Percentiles rank a stretch among this genome's conserved stretches.
Conservation (phyloP, 2,888 invertebrate species). For the Trichopria drosophilae region DNA sequence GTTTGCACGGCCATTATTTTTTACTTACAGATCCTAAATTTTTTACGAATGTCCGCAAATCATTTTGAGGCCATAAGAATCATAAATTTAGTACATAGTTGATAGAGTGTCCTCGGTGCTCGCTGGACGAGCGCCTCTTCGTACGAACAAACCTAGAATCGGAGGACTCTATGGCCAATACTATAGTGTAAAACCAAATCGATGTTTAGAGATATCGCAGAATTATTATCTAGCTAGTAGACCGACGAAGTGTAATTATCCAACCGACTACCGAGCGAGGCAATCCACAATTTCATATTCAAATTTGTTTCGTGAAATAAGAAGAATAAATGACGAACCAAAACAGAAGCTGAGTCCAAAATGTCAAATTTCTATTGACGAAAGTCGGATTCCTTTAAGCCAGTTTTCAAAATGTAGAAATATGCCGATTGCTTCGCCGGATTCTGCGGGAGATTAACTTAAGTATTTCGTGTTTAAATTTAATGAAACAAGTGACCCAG, state of each 20-base stretch:
- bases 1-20: constrained; percentile 6
- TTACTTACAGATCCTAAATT: too few relatives aligned
- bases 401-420: constrained; percentile 9
- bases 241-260: too few relatives aligned
- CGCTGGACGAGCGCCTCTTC: constrained; percentile 50
- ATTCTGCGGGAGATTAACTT: too few relatives aligned
- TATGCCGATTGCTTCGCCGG: constrained; percentile 10
- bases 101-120: constrained; percentile 40
- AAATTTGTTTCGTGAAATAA: too few relatives aligned
- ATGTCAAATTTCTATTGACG: too few relatives aligned
- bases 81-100: constrained; percentile 22
- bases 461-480: too few relatives aligned
- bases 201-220: constrained; percentile 50
- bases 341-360: too few relatives aligned
- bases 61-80: constrained; percentile 33
- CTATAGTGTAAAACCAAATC: constrained; percentile 38
- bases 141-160: constrained; percentile 26
- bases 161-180: constrained; percentile 33
- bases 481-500: too few relatives aligned
- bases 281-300: too few relatives aligned
- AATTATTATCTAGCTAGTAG: constrained; percentile 50
- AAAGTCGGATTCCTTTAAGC: constrained; percentile 17
- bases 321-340: too few relatives aligned
- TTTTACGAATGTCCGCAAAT: constrained; percentile 26
- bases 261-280: too few relatives aligned